Evolutionary conservation across 2,113 vertebrate genomes (phyloP), one percentile per base, ranked within the genome.

Genomic region (Carassius gibelio): DNA sequence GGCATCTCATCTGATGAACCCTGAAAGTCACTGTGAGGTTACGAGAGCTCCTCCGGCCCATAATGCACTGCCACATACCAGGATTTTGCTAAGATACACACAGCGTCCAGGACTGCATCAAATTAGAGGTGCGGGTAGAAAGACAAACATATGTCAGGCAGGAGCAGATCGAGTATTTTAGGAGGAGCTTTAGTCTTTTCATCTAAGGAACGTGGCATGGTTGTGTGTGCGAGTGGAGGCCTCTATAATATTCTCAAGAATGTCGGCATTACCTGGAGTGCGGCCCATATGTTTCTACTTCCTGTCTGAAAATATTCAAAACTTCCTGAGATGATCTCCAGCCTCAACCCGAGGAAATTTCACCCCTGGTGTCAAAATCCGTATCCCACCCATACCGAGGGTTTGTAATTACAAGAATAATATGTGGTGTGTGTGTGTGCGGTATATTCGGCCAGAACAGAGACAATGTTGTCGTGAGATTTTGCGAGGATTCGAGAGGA

Each of bases 291-390:
- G 93, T 89, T 91, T 88, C 90, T 89, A 89, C 38, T 77, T 92
- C 90, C 88, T 86, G 90, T 89, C 89, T 91, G 91, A 95, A 95
- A 95, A 91, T 91, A 94, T 92, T 91, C 90, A 92, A 92, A 95
- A 95, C 93, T 94, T 95, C 93, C 94, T 90, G 77, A 78, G 88
- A 90, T 93, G 90, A 91, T 88, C 78, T 83, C 72, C 71, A 80
- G 86, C 82, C 85, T 86, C 88, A 84, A 81, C 71, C 71, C 66
- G 83, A 59, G 87, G 88, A 83, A 64, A 87, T 91, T 91, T 90
- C 93, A 91, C 81, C 91, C 89, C 89, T 87, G 87, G 74, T 80
- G 75, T 90, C 89, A 85, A 86, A 89, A 78, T 80, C 62, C 74
- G 17, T 21, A 76, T 78, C 88, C 88, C 86, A 89, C 82, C 82